phyloP scores from a whole-genome alignment of 2,888 invertebrate species.

The Zygogramma bicolorata region DNA sequence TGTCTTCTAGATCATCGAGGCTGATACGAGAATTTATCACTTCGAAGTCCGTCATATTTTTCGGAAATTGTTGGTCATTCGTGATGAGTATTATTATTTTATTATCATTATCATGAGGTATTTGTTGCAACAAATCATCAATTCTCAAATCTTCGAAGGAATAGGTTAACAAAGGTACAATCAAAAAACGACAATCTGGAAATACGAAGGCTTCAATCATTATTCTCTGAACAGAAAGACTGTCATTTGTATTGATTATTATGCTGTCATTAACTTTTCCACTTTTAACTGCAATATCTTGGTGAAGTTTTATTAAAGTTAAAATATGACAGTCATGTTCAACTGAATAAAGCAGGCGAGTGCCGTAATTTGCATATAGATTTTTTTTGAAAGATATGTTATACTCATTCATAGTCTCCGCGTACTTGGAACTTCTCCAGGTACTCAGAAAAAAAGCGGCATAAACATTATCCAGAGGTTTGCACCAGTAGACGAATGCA shows the following conservation, averaged over 20 bases:
- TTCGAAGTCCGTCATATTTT: background rate
- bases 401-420: background rate
- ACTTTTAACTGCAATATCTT: background rate
- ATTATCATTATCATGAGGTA: background rate
- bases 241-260: background rate
- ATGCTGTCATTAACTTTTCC: background rate
- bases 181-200: background rate
- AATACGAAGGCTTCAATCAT: background rate
- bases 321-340: background rate
- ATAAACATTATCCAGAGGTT: background rate
- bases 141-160: background rate
- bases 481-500: background rate
- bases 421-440: slow-evolving; percentile 4
- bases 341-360: background rate
- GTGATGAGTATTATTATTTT: background rate
- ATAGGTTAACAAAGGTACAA: background rate
- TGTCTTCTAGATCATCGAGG: background rate
- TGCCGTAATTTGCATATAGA: background rate
- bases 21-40: background rate
- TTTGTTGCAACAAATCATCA: background rate
- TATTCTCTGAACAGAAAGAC: slow-evolving; percentile 1
- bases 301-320: background rate
- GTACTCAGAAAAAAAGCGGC: background rate
- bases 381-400: slow-evolving; percentile 5
- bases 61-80: background rate